phyloP scores from a whole-genome alignment of 2,888 invertebrate genomes.

The Tipula helvola region DNA sequence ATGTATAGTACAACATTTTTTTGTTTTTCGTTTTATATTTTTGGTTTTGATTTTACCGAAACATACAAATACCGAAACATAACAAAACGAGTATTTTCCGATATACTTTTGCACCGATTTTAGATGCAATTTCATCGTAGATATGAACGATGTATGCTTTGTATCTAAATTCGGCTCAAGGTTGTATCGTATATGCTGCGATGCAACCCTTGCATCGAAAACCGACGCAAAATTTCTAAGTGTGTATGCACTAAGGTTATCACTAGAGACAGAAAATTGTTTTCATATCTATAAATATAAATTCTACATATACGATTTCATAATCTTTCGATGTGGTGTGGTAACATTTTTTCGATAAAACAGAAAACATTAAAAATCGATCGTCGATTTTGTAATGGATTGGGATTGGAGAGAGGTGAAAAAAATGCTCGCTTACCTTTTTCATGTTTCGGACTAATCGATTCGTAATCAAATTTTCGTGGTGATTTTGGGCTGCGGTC shows the following conservation, averaged over 20 bases:
- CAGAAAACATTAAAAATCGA: not conserved
- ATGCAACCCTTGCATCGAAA: too few relatives aligned
- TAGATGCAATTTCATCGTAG: too few relatives aligned
- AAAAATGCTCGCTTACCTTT: conserved; percentile 14
- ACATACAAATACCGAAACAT: too few relatives aligned
- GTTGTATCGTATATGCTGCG: too few relatives aligned
- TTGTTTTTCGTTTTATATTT: too few relatives aligned
- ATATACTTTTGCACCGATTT: too few relatives aligned
- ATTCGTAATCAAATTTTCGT: conserved; percentile 45
- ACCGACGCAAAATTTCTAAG: too few relatives aligned
- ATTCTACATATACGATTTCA: not conserved
- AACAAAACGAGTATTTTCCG: too few relatives aligned
- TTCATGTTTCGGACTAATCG: conserved; percentile 28
- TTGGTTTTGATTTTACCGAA: too few relatives aligned
- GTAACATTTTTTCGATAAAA: not conserved
- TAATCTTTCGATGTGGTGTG: not conserved
- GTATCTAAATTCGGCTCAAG: too few relatives aligned
- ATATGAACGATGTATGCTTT: too few relatives aligned
- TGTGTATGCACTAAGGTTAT: not conserved
- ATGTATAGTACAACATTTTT: too few relatives aligned
- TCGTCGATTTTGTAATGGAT: not conserved
- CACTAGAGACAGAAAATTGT: not conserved
- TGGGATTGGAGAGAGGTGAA: not conserved
- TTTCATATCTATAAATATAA: not conserved
- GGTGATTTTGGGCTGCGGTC: conserved; percentile 43